phyloP scores from a whole-genome alignment of 2,797 vertebrate species.

The Acipenser oxyrinchus region DNA sequence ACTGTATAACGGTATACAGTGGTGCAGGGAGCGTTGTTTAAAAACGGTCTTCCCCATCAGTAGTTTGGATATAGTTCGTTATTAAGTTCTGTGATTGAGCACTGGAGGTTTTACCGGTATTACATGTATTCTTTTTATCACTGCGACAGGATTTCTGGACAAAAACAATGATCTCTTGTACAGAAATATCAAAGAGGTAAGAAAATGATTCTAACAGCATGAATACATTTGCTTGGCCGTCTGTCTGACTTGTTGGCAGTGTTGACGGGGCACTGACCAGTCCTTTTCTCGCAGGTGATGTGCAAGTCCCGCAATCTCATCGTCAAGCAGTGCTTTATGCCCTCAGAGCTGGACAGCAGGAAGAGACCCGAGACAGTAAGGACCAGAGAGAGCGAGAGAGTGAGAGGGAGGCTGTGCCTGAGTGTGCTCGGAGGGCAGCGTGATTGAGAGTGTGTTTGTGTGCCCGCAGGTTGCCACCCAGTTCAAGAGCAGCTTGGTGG shows the following conservation, averaged over 20 bases:
- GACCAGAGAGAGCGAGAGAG: background rate
- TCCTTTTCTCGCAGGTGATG: slow-evolving; percentile 61
- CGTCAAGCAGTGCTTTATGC: slow-evolving; percentile 73
- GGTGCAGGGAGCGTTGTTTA: no score
- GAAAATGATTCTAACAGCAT: slow-evolving; percentile 20
- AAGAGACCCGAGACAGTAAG: slow-evolving; percentile 72
- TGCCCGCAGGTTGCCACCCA: slow-evolving; percentile 80
- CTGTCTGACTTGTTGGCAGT: background rate
- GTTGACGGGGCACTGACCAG: background rate
- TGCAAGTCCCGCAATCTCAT: slow-evolving; percentile 80
- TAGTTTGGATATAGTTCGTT: no score
- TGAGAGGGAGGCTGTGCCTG: background rate
- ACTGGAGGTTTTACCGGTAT: no score
- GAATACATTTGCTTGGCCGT: slow-evolving; percentile 7
- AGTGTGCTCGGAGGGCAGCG: background rate
- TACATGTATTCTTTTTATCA: slow-evolving; percentile 1
- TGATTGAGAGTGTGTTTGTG: background rate
- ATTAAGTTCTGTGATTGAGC: no score
- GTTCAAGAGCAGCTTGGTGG: slow-evolving; percentile 88
- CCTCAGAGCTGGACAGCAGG: slow-evolving; percentile 66
- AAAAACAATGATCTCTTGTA: slow-evolving; percentile 95
- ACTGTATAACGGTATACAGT: no score
- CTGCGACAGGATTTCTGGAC: slow-evolving; percentile 80
- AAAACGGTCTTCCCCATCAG: no score
- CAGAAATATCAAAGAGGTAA: slow-evolving; percentile 90